Evolutionary conservation across 1,140 invertebrate species (phyloP), one percentile per base, ranked within the genome.

Genomic region (Sycophila sp.): DNA sequence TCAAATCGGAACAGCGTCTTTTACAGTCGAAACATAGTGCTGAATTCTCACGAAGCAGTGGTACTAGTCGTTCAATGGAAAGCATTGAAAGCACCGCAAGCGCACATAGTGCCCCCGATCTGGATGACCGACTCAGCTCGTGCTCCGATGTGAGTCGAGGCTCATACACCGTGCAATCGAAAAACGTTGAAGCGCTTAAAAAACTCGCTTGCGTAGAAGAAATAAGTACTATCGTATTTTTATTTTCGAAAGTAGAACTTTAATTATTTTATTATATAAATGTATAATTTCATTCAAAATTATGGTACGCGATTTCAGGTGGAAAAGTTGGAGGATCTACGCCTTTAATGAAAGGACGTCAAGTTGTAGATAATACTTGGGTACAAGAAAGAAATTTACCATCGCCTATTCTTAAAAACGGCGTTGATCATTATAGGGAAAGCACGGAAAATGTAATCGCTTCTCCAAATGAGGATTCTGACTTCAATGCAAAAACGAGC

Each of bases 11-110:
- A 24, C 81, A 83, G 56, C 71, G 74, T 22, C 47, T 84, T 0
- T 60, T 76, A 24, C 77, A 78, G 24, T 40, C 73, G 0, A 78
- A 75, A 0, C 66, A 73, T 30, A 75, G 69, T 6, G 58, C 69
- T 65, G 28, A 78, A 64, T 32, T 76, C 76, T 24, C 73, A 73
- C 38, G 63, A 69, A 4, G 73, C 63, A 7, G 72, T 62, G 63
- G 70, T 42, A 77, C 75, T 32, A 72, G 76, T 32, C 80, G 82
- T 7, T 86, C 85, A 10, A 85, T 82, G 7, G 85, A 86, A 38
- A 86, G 84, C 53, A 85, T 86, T 30, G 83, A 83, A 24, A 86
- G 85, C 53, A 84, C 79, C 0, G 80, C 81, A 13, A 85, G 83
- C 47, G 79, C 81, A 10, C 83, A 83, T 40, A 85, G 84, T 58